Evolutionary conservation across 2,113 vertebrate genomes (phyloP).

Genomic region (Ceyx cyanopectus): DNA sequence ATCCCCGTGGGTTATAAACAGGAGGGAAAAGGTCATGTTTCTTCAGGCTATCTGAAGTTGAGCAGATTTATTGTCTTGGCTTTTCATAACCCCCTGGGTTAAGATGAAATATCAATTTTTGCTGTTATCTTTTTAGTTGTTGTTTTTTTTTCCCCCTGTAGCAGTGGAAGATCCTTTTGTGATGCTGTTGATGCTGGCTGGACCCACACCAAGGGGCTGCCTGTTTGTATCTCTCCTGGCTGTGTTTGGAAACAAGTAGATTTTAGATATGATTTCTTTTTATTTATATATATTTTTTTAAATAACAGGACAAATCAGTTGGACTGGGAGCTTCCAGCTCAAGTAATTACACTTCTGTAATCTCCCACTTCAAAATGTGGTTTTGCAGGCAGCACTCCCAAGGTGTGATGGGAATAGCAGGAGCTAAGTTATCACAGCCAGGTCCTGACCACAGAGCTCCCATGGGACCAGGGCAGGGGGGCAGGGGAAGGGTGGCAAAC

Average conservation of each 20-base stretch:
- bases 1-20: background rate
- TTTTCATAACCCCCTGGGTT: background rate
- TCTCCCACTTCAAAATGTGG: background rate
- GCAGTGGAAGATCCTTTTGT: background rate
- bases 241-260: background rate
- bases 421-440: background rate
- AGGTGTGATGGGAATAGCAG: fast-evolving
- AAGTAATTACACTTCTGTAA: background rate
- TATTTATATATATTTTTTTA: background rate
- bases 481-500: too few relatives aligned
- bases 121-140: background rate
- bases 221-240: background rate
- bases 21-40: background rate
- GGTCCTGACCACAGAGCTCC: fast-evolving
- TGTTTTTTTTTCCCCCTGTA: background rate
- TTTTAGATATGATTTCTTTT: background rate
- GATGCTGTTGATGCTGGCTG: background rate
- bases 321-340: constrained; percentile 33
- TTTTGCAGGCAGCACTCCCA: background rate
- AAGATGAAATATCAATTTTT: background rate
- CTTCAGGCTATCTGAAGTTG: background rate
- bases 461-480: background rate
- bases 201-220: background rate
- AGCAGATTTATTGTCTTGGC: background rate
- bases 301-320: background rate